These are phyloP conservation scores for Trichosurus vulpecula DNA, from an alignment of 2,797 vertebrate species.

Conservation along the genomic window DNA sequence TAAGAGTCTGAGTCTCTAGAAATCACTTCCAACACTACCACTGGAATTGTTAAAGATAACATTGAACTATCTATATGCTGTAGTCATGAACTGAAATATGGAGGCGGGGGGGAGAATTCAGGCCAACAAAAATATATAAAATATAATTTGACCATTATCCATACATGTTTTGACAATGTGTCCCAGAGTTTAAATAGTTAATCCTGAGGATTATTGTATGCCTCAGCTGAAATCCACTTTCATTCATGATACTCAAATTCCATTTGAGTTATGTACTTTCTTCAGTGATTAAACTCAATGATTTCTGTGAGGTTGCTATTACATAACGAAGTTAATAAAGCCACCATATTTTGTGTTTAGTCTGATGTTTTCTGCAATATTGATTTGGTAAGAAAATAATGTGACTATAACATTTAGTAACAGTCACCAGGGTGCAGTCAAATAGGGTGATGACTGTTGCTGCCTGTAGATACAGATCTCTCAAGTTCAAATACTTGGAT, in stretches of 20 bases:
- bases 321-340: background rate
- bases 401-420: too few species aligned
- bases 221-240: background rate
- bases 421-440: too few species aligned
- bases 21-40: too few species aligned
- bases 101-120: background rate
- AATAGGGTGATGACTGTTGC: too few species aligned
- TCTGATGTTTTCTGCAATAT: background rate
- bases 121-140: background rate
- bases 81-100: background rate
- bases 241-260: background rate
- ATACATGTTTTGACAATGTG: background rate
- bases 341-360: background rate
- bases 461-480: too few species aligned
- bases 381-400: background rate
- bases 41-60: background rate
- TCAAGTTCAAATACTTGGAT: too few species aligned
- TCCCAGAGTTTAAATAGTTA: background rate
- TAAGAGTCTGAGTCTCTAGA: too few species aligned
- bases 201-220: background rate
- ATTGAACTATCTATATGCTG: background rate
- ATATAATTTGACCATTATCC: background rate
- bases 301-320: background rate
- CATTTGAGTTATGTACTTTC: background rate
- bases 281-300: background rate